Base-by-base conservation (phyloP, 2,797 vertebrate species). In the Perodicticus potto region DNA sequence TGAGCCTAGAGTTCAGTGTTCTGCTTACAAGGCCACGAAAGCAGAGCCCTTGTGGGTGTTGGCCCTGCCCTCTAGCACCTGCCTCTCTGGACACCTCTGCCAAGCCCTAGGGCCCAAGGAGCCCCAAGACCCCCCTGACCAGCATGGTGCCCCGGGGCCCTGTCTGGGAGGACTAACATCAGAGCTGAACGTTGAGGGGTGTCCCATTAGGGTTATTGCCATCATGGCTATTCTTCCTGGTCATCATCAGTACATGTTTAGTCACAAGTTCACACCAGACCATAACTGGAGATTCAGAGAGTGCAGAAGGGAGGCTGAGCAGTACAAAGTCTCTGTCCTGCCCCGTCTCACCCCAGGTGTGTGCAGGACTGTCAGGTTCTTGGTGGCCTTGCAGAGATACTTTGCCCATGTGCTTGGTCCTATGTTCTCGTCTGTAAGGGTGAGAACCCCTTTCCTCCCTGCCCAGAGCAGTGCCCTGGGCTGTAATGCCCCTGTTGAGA, bases 171-270 rank as follows among this genome's bases (percentile, higher is more conserved):
- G 13, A 53, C 32, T 0, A 19, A 17, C 0, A 0, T 12, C 1
- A 2, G 67, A 2, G 23, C 14, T 2, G 0, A 20, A n/a, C 1
- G 74, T 13, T 29, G 3, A 0, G 0, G 16, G 0, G 4, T 0
- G 25, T 7, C 45, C 2, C 0, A 9, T 83, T 34, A 65, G 63
- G 63, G 2, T n/a, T 12, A 2, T 59, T 0, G 4, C 6, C 1
- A 57, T 22, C 1, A 0, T 16, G 25, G 32, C 23, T 0, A 10
- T 20, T n/a, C 23, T 7, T 13, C 22, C 32, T 0, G 20, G 67
- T 27, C 7, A 2, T 7, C 16, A 16, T 55, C 4, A 0, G 32
- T 29, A 0, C 0, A 0, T 3, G 1, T 2, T 17, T 0, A 0
- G 53, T n/a, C 5, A 11, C 0, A n/a, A 14, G 3, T 14, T 73